phyloP scores from a whole-genome alignment of 1,140 invertebrate genomes.

The Lordiphosa collinella region DNA sequence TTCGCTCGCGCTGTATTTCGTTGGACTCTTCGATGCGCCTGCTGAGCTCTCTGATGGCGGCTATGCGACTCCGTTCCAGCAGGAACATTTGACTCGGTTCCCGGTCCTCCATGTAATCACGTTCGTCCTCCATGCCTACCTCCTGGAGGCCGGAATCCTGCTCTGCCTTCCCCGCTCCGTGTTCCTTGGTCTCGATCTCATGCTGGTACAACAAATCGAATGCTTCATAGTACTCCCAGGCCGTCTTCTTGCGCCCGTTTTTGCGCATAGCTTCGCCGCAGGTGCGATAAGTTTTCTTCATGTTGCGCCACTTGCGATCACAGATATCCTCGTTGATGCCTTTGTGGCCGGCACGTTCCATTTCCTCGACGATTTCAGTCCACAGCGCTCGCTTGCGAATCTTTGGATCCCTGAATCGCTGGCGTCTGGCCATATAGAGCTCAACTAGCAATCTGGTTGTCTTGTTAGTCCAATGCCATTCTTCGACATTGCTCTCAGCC shows the following conservation, averaged over 20 bases:
- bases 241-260: slow-evolving; percentile 29
- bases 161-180: neutral
- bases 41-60: slow-evolving; percentile 33
- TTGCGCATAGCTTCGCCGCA: slow-evolving; percentile 25
- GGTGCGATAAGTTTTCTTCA: slow-evolving; percentile 45
- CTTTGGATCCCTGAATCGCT: slow-evolving; percentile 35
- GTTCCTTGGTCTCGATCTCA: slow-evolving; percentile 1
- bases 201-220: slow-evolving; percentile 32
- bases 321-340: slow-evolving; percentile 44
- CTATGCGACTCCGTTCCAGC: slow-evolving; percentile 31
- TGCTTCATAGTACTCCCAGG: slow-evolving; percentile 36
- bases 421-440: slow-evolving; percentile 20
- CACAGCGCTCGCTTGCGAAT: slow-evolving; percentile 22
- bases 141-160: too few species aligned
- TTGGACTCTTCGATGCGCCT: slow-evolving; percentile 39
- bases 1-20: slow-evolving; percentile 34
- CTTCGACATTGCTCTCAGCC: slow-evolving; percentile 6
- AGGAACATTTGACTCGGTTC: slow-evolving; percentile 20
- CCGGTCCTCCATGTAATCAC: too few species aligned
- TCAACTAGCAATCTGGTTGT: slow-evolving; percentile 38
- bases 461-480: slow-evolving; percentile 42
- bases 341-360: slow-evolving; percentile 31
- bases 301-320: slow-evolving; percentile 46
- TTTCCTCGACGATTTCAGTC: slow-evolving; percentile 39
- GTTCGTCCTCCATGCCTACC: too few species aligned